Base-by-base conservation (phyloP, 2,888 invertebrate species). In the Fragum whitleyi region DNA sequence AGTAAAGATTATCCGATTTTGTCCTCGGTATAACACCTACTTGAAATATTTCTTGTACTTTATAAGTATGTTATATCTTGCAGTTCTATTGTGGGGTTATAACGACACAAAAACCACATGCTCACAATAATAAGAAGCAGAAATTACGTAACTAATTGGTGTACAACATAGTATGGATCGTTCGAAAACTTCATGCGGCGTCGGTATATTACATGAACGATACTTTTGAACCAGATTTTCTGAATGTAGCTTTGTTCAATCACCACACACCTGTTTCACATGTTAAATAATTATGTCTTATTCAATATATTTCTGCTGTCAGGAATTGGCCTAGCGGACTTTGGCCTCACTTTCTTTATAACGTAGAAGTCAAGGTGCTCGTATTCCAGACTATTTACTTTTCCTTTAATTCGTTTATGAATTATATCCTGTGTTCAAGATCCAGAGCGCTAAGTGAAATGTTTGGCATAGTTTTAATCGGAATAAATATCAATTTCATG, bases 231-330 rank as follows among this genome's bases (percentile, higher is more conserved):
- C 16, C 14, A 47, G n/a, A 3, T 16, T 16, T 3, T n/a, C 14
- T 14, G n/a, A 47, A 47, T 2, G 57, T 57, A 55, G 21, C 55
- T 55, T 55, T n/a, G 55, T 55, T 23, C 6, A 21, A 55, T 55
- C 21, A 57, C 57, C 26, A 14, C 16, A 26, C 57, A 57, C 57
- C 57, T 57, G 57, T 57, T 57, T 28, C 57, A 11, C 26, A 57
- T 57, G 23, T 28, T 28, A 57, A 57, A 23, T 57, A 47, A 47
- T 47, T 47, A 47, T 14, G 47, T 47, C 47, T 47, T 47, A 47
- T 47, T 47, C 2, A 47, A 47, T 47, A 47, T 47, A 47, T 47
- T 16, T 9, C n/a, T n/a, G 47, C 47, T 47, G 47, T 5, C 47
- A 19, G 32, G 14, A 47, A 47, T 47, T 47, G 47, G 47, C 47